A percentile compares a stretch with the other conserved stretches of the same genome.
phyloP scores from a whole-genome alignment of 2,113 vertebrate genomes.

The Sakesphorus luctuosus region DNA sequence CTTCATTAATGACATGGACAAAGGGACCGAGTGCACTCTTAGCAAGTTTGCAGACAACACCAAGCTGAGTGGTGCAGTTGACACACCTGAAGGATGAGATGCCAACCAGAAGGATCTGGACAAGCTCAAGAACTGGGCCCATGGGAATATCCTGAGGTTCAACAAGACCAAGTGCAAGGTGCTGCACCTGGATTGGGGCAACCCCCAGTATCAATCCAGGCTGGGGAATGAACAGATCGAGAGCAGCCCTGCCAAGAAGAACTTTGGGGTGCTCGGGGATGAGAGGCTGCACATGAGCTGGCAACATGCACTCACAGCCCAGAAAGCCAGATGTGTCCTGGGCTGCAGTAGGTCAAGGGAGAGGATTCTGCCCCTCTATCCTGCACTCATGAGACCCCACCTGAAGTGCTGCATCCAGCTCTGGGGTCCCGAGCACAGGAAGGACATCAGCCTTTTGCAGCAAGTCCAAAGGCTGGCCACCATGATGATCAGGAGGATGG shows the following conservation, averaged over 20 bases:
- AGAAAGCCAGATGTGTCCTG: neutral
- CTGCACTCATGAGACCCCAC: neutral
- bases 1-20: neutral
- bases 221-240: neutral
- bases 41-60: neutral
- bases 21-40: neutral
- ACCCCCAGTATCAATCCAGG: fast-evolving
- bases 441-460: neutral
- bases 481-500: neutral
- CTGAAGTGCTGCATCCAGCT: neutral
- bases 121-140: neutral
- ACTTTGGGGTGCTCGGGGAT: neutral
- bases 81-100: neutral
- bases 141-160: neutral
- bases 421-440: neutral
- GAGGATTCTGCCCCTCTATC: neutral
- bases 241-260: neutral
- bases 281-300: neutral
- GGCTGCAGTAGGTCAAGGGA: neutral
- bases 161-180: neutral
- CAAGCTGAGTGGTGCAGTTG: neutral
- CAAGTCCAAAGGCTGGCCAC: fast-evolving
- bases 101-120: neutral
- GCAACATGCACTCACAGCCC: neutral
- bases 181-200: neutral